Evolutionary conservation across 2,888 invertebrate genomes (phyloP).

Genomic region (Phyto melanocephala): DNA sequence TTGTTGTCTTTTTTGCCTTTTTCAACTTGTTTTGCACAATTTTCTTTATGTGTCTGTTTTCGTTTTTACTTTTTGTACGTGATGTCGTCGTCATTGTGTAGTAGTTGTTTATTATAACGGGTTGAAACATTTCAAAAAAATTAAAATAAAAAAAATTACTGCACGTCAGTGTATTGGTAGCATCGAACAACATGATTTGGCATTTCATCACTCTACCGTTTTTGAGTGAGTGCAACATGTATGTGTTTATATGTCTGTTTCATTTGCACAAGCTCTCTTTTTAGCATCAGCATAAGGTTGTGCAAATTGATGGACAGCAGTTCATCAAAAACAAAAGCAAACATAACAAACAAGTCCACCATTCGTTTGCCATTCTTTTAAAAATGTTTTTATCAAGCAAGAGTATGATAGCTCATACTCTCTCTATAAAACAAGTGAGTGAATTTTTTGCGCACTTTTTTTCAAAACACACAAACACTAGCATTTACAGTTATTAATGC

Average conservation of each 20-base stretch:
- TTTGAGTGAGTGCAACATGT: slow-evolving; percentile 32
- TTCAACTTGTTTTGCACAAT: slow-evolving; percentile 33
- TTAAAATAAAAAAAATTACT: background rate
- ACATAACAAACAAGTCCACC: slow-evolving; percentile 51
- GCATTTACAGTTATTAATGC: background rate
- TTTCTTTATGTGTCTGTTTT: slow-evolving; percentile 39
- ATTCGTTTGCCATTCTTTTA: slow-evolving; percentile 30
- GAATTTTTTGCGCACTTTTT: background rate
- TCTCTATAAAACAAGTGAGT: background rate
- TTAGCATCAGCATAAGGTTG: slow-evolving; percentile 18
- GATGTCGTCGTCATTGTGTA: slow-evolving; percentile 9
- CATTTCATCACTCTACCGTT: slow-evolving; percentile 59
- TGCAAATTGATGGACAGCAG: slow-evolving; percentile 75
- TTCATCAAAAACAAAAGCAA: slow-evolving; percentile 72
- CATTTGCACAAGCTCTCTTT: slow-evolving; percentile 35
- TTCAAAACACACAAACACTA: background rate
- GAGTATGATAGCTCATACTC: background rate
- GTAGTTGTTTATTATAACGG: slow-evolving; percentile 55
- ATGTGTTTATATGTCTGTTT: slow-evolving; percentile 58
- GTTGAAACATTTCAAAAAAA: slow-evolving; percentile 34
- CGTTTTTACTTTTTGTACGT: slow-evolving; percentile 22
- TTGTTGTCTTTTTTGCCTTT: background rate
- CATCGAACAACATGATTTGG: slow-evolving; percentile 54
- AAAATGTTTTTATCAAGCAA: background rate
- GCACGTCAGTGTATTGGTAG: slow-evolving; percentile 50